Percentiles rank a stretch among this genome's conserved stretches.
Conservation (phyloP, 2,113 vertebrate species). For the Prionailurus viverrinus region DNA sequence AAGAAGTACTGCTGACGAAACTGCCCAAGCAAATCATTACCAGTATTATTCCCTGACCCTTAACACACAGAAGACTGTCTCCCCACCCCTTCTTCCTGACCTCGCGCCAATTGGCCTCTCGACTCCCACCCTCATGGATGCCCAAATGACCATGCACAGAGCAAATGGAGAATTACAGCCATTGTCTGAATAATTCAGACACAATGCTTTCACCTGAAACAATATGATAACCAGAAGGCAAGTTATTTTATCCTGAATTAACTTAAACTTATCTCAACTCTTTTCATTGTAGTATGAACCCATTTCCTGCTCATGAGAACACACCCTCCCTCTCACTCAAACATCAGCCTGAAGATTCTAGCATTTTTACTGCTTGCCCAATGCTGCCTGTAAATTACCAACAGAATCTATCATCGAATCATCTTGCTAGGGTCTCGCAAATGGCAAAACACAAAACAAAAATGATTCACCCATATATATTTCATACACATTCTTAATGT, state of each 20-base stretch:
- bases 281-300: neutral
- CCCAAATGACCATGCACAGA: neutral
- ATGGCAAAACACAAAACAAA: neutral
- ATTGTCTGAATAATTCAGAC: neutral
- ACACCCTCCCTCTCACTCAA: neutral
- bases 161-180: neutral
- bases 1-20: constrained; percentile 12
- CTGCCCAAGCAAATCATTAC: neutral
- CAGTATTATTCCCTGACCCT: neutral
- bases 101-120: neutral
- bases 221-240: constrained; percentile 15
- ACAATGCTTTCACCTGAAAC: constrained; percentile 14
- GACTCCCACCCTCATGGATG: neutral
- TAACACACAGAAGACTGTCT: neutral
- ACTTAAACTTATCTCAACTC: neutral
- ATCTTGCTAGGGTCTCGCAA: neutral
- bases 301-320: neutral
- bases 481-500: neutral
- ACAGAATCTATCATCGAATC: neutral
- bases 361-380: neutral
- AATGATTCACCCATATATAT: neutral
- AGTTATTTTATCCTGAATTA: neutral
- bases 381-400: neutral
- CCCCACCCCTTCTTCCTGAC: neutral
- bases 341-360: neutral